Conservation (phyloP, 2,113 vertebrate species). For the Ceratotherium simum region DNA sequence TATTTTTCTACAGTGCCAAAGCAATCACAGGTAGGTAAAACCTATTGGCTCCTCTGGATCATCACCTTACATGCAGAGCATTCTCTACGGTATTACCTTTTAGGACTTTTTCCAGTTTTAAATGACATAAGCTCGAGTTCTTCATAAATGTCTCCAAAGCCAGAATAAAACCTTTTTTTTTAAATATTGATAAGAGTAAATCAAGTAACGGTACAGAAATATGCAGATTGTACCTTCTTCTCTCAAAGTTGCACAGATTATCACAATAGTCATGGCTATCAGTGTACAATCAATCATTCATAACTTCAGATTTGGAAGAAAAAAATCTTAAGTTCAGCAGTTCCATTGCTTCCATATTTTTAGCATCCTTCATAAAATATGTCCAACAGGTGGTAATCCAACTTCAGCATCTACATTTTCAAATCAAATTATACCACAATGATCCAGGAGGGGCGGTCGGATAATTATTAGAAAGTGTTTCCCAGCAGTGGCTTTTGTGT, state of each 20-base stretch:
- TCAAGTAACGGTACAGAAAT: background rate
- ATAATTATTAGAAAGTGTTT: background rate
- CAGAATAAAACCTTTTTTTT: background rate
- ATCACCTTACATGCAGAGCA: background rate
- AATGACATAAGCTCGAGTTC: background rate
- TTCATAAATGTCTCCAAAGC: background rate
- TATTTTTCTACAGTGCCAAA: background rate
- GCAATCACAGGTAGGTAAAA: background rate
- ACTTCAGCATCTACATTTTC: background rate
- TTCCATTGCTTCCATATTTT: background rate
- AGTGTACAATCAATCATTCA: background rate
- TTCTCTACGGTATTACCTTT: background rate
- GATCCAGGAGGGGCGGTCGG: accelerated
- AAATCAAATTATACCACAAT: background rate
- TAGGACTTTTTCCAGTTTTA: background rate
- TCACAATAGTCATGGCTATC: background rate
- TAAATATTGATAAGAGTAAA: background rate
- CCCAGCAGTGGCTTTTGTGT: background rate
- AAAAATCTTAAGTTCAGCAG: background rate
- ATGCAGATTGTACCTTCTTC: background rate
- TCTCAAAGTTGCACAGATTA: background rate
- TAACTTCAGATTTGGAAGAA: background rate
- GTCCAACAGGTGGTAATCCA: background rate
- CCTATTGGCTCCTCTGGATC: background rate
- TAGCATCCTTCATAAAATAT: background rate